Base-by-base conservation (phyloP, 2,888 invertebrate species). In the Cheilosia soror region DNA sequence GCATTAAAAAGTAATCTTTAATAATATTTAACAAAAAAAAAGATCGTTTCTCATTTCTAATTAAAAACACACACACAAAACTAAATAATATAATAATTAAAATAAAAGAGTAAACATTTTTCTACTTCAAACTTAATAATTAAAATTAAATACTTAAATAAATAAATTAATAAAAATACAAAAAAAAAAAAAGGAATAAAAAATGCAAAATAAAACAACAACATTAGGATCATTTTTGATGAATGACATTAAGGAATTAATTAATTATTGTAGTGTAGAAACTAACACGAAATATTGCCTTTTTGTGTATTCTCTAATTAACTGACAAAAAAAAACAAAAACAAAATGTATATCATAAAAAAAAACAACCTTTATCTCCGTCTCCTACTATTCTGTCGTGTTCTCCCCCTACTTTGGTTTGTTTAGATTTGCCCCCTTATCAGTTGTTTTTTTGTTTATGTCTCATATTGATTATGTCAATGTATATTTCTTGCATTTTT, bases 111-210 rank as follows among this genome's bases (percentile, higher is more conserved):
- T 79, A 73, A 72, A 84, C 79, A 84, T 84, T 72, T 84, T 84
- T 84, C 83, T 84, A 84, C 83, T 84, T 87, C 87, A 88, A 87
- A 87, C 86, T 87, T 87, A 87, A 84, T 79, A 88, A 86, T 86
- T 87, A 88, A 84, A 87, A 80, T 88, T 88, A 87, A 87, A 47
- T 85, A 87, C 71, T 84, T 83, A 51, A 71, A 82, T 78, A 51
- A 77, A 79, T 87, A 73, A 81, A 68, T 60, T 37, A 75, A 83
- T 77, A 81, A 37, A 3, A 37, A 37, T 0, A 6, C 33, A 69
- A 78, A 71, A 88, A 62, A 80, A 81, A 79, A 75, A 73, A 78
- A 71, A 66, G 40, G 71, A 80, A 73, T 9, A 37, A 4, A 37
- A 37, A 37, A 11, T 20, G 75, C 40, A 44, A 68, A 58, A 25